Percentiles rank a stretch among this genome's conserved stretches.
phyloP scores from a whole-genome alignment of 2,888 invertebrate species.

The Eupeodes latifasciatus region DNA sequence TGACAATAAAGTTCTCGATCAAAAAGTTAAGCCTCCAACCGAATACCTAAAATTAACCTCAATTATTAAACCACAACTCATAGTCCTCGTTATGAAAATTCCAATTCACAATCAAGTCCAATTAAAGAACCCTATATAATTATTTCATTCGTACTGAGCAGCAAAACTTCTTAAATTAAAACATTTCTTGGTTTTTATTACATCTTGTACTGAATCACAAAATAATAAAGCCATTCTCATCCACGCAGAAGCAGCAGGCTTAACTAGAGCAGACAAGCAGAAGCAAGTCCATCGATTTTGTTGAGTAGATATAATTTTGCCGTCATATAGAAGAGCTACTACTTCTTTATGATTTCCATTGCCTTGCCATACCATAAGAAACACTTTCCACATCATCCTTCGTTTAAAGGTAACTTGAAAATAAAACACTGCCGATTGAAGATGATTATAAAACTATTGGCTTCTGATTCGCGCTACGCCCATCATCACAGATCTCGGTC shows the following conservation, averaged over 20 bases:
- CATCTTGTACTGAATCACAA: constrained; percentile 16
- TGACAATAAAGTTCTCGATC: neutral
- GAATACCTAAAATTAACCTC: constrained; percentile 4
- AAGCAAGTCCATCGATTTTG: constrained; percentile 30
- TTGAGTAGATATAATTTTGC: constrained; percentile 58
- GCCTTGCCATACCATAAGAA: neutral
- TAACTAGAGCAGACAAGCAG: too few relatives aligned
- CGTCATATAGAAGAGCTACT: constrained; percentile 45
- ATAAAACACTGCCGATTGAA: constrained; percentile 65
- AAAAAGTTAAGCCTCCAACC: neutral
- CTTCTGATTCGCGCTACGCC: constrained; percentile 73
- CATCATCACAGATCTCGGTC: constrained; percentile 23
- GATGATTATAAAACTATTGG: constrained; percentile 76
- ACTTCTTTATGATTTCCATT: constrained; percentile 47
- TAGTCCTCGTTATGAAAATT: constrained; percentile 21
- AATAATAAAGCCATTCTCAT: constrained; percentile 64
- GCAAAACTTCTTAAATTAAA: constrained; percentile 27
- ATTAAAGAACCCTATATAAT: constrained; percentile 47
- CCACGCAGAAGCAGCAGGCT: neutral
- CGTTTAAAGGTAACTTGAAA: neutral
- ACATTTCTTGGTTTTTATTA: constrained; percentile 5
- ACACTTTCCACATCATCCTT: constrained; percentile 34
- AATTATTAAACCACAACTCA: constrained; percentile 54
- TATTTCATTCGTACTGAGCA: neutral
- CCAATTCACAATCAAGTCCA: constrained; percentile 38